Evolutionary conservation across 2,888 invertebrate genomes (phyloP).

Genomic region (Ganaspis brasiliensis): DNA sequence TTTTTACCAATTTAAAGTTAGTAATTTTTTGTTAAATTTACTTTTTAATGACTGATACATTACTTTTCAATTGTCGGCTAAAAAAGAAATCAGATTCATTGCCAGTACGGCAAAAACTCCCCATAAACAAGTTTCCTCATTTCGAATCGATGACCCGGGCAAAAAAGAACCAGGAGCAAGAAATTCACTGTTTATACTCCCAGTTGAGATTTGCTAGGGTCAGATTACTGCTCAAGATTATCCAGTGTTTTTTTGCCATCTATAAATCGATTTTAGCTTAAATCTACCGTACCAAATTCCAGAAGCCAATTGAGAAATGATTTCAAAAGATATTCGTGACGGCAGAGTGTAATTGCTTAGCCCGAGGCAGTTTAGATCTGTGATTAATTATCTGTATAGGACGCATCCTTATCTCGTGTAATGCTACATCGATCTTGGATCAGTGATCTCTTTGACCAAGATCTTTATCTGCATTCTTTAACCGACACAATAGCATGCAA

Average conservation of each 20-base stretch:
- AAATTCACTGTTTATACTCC: conserved; percentile 25
- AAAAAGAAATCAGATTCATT: background rate
- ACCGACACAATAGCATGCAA: background rate
- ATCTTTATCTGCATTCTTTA: conserved; percentile 23
- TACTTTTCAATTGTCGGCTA: background rate
- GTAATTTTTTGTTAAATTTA: no score
- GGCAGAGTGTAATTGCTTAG: conserved; percentile 27
- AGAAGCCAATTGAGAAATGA: conserved; percentile 37
- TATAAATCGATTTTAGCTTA: conserved; percentile 29
- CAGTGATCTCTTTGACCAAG: conserved; percentile 12
- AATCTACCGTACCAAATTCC: conserved; percentile 30
- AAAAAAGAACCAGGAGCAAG: background rate
- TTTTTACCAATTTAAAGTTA: no score
- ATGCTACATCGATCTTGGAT: conserved; percentile 3
- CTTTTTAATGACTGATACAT: no score
- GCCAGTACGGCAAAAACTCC: background rate
- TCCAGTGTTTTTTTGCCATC: conserved; percentile 4
- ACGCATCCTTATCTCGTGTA: conserved; percentile 20
- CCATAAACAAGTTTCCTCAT: background rate
- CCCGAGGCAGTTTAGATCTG: conserved; percentile 27
- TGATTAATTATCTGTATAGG: conserved; percentile 1
- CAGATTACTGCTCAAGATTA: conserved; percentile 29
- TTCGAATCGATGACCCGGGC: background rate
- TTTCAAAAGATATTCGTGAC: conserved; percentile 37
- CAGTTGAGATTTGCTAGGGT: background rate